These are phyloP conservation scores for Copsychus sechellarum DNA, from an alignment of 2,113 vertebrate species.

Conservation along the genomic window DNA sequence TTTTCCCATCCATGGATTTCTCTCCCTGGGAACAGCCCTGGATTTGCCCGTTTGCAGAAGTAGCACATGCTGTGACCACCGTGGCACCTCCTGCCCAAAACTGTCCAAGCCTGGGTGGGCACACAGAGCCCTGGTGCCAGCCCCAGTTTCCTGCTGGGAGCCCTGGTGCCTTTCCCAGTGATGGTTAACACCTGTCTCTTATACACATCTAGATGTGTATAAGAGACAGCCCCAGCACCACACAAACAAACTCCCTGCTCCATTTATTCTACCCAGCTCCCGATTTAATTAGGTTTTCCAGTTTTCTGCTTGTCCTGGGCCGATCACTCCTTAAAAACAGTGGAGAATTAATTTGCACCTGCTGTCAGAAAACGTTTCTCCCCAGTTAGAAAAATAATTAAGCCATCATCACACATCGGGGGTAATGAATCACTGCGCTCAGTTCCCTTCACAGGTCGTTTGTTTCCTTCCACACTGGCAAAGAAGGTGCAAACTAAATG, in stretches of 20 bases:
- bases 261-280: conserved; percentile 77
- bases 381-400: conserved; percentile 82
- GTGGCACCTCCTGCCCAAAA: neutral
- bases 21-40: neutral
- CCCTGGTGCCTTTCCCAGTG: conserved; percentile 11
- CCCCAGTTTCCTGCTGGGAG: neutral
- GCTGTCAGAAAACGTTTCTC: conserved; percentile 78
- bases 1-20: no score
- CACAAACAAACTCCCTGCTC: conserved; percentile 75
- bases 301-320: conserved; percentile 77
- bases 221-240: conserved; percentile 65
- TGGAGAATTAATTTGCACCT: conserved; percentile 83
- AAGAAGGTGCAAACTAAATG: conserved; percentile 62
- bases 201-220: no score
- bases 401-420: conserved; percentile 80
- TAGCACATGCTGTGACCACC: neutral
- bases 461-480: conserved; percentile 71
- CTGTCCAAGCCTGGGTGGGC: neutral
- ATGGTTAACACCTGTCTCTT: conserved; percentile 74
- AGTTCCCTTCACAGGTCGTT: conserved; percentile 73
- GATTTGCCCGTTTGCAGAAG: no score
- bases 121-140: neutral
- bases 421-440: conserved; percentile 78
- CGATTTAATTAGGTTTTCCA: conserved; percentile 81
- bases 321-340: conserved; percentile 74